Conservation (phyloP, 2,888 invertebrate genomes). For the Oscheius sp. region DNA sequence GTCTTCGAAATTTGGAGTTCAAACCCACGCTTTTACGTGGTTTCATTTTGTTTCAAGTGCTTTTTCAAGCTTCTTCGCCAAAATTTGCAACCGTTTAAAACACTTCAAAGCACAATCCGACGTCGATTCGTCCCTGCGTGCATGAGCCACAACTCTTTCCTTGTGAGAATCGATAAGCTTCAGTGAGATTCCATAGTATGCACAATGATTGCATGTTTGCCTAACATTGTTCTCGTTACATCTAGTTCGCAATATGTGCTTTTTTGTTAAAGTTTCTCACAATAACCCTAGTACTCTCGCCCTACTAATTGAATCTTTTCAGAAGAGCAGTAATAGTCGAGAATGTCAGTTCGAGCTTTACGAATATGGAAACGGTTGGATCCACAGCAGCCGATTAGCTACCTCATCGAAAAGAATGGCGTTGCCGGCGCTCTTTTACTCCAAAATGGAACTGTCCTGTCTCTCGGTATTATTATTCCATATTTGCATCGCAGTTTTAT, state of each 20-base stretch:
- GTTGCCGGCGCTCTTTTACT: conserved; percentile 62
- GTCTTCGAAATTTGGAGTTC: no score
- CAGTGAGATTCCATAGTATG: conserved; percentile 3
- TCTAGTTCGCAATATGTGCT: not conserved
- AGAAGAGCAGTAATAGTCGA: not conserved
- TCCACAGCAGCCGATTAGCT: conserved; percentile 54
- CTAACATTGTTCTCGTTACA: not conserved
- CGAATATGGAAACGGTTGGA: conserved; percentile 62
- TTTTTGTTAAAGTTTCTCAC: no score
- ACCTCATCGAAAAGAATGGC: conserved; percentile 63
- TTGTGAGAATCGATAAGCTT: conserved; percentile 22
- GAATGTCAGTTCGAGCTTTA: conserved; percentile 67
- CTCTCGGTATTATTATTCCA: conserved; percentile 46
- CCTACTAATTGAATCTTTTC: not conserved
- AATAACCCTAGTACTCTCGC: not conserved
- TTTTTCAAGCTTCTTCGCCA: no score
- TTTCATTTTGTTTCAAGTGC: no score
- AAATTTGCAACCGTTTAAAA: no score
- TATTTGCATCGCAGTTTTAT: conserved; percentile 1
- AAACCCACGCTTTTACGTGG: no score
- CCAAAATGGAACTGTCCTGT: conserved; percentile 64
- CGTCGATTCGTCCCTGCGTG: no score
- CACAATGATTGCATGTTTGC: conserved; percentile 12
- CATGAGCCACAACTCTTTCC: not conserved
- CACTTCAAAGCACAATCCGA: no score